These are phyloP conservation scores for Rhinoderma darwinii DNA, from an alignment of 2,113 vertebrate genomes.

Conservation along the genomic window DNA sequence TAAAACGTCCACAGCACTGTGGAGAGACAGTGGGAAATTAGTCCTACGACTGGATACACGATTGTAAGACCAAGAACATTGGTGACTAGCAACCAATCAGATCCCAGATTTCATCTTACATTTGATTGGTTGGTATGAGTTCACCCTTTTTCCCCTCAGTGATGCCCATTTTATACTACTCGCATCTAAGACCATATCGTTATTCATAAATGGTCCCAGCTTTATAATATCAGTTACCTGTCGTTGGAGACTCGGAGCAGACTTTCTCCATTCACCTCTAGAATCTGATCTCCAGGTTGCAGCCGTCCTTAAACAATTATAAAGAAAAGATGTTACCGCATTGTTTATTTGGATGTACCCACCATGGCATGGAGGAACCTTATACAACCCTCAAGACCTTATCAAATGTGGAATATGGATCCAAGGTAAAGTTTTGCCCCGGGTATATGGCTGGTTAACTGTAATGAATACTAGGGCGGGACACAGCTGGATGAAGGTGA, in stretches of 20 bases:
- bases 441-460: background rate
- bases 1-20: conserved; percentile 87
- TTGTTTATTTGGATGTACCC: background rate
- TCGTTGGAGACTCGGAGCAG: conserved; percentile 86
- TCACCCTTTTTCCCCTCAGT: no score
- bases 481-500: background rate
- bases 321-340: background rate
- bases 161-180: no score
- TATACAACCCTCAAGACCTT: background rate
- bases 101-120: no score
- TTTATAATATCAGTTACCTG: conserved; percentile 72
- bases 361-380: background rate
- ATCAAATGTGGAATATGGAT: background rate
- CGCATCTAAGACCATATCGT: no score
- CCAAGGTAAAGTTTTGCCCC: background rate
- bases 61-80: no score
- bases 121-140: no score
- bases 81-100: no score
- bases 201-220: no score
- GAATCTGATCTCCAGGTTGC: conserved; percentile 88
- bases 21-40: background rate
- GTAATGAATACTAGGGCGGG: no score
- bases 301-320: conserved; percentile 77
- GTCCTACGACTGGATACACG: background rate
- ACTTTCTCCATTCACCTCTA: conserved; percentile 90